Evolutionary conservation across 2,797 vertebrate species (phyloP), one percentile per base, ranked within the genome.

Genomic region (Antrozous pallidus): DNA sequence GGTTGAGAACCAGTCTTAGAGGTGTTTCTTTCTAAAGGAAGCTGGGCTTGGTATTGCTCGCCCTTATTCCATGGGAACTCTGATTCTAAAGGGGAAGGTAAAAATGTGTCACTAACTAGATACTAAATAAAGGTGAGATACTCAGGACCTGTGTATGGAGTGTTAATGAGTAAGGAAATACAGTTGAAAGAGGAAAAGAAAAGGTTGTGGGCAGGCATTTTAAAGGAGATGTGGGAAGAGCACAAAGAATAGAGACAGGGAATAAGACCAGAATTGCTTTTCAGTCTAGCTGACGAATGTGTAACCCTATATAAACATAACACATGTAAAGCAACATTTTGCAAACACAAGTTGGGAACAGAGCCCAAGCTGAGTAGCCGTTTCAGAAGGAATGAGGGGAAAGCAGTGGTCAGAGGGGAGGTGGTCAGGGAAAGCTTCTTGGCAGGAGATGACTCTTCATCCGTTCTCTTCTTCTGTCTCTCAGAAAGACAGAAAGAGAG

Each of bases 21-120:
- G 42, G 33, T 61, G 4, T 71, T 73, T 69, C 90, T 73, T 89
- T 87, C 70, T 78, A 6, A 45, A 26, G 42, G 51, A 87, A 90
- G 9, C 51, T 42, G 74, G 45, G n/a, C 11, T 4, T 89, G 18
- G 22, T 87, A 28, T 85, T 91, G 24, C 67, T 94, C 54, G 54
- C 38, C 61, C 31, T 93, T 78, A 54, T 54, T 81, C 33, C 67
- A 56, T 83, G 58, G 67, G 24, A 74, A 18, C 69, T 80, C 81
- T 89, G 88, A 75, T 11, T 82, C 69, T 96, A 49, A 94, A 95
- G 84, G 67, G n/a, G 17, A 94, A 87, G 11, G 58, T 92, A 95
- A 90, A 74, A 93, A 83, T 54, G 38, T 88, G 77, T 63, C 49
- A 90, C 2, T 85, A 85, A 92, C 56, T 91, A 73, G 69, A 74